Evolutionary conservation across 2,888 invertebrate genomes (phyloP).

Genomic region (Xestia ashworthii): DNA sequence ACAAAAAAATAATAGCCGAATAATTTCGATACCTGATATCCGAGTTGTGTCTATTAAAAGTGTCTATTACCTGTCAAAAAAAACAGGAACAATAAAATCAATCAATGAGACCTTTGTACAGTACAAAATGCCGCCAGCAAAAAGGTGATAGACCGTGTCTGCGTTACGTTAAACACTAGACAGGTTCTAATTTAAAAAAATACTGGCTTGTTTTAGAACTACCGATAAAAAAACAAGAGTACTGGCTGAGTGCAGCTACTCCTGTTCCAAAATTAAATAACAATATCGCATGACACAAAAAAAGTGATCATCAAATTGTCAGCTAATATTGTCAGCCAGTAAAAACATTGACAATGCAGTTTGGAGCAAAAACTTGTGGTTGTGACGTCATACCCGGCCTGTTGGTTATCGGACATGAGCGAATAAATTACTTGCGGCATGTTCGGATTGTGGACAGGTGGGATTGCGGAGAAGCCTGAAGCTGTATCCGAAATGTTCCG

Average conservation of each 20-base stretch:
- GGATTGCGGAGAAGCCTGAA: conserved; percentile 70
- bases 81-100: conserved; percentile 42
- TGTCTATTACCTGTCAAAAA: conserved; percentile 30
- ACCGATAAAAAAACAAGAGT: not conserved
- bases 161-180: conserved; percentile 13
- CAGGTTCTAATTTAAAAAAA: conserved; percentile 38
- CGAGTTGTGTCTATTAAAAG: not conserved
- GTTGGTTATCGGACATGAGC: conserved; percentile 68
- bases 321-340: conserved; percentile 47
- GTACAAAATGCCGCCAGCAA: conserved; percentile 9
- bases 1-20: not conserved
- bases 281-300: conserved; percentile 35
- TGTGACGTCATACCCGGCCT: conserved; percentile 73
- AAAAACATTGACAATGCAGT: conserved; percentile 65
- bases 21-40: not conserved
- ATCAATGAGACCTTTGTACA: conserved; percentile 13
- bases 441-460: conserved; percentile 84
- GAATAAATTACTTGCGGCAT: conserved; percentile 79
- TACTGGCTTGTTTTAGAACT: not conserved
- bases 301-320: conserved; percentile 37
- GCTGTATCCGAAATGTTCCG: conserved; percentile 73
- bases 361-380: conserved; percentile 66
- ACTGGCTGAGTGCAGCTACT: conserved; percentile 11
- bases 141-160: conserved; percentile 25
- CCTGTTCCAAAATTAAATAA: conserved; percentile 49